Evolutionary conservation across 2,888 invertebrate species (phyloP).

Genomic region (Thera obeliscata): DNA sequence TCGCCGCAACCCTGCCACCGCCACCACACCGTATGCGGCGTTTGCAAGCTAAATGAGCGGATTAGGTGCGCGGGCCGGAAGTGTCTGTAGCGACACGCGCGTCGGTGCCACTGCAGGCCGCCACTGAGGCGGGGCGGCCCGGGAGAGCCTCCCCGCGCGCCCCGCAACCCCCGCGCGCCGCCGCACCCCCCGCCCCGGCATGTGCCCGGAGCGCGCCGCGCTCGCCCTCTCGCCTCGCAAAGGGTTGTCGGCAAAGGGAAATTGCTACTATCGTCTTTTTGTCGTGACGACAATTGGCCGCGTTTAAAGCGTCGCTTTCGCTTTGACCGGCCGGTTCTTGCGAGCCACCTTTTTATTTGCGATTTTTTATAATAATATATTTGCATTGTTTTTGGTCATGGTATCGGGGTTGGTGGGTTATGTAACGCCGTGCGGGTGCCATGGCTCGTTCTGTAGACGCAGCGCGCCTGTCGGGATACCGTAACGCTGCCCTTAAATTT

Average conservation of each 20-base stretch:
- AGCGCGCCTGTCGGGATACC: slow-evolving; percentile 68
- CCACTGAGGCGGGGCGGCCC: slow-evolving; percentile 84
- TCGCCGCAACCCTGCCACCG: slow-evolving; percentile 66
- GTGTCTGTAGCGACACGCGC: slow-evolving; percentile 82
- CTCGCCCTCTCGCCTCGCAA: slow-evolving; percentile 69
- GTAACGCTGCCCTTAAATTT: slow-evolving; percentile 81
- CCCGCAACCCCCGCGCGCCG: slow-evolving; percentile 47
- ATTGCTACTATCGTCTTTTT: slow-evolving; percentile 73
- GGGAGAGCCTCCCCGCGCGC: slow-evolving; percentile 70
- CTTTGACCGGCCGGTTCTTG: slow-evolving; percentile 50
- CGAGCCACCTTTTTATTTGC: slow-evolving; percentile 37
- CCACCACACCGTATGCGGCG: slow-evolving; percentile 79
- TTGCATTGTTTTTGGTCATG: slow-evolving; percentile 48
- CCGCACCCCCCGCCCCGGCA: slow-evolving; percentile 58
- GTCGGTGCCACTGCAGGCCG: slow-evolving; percentile 82
- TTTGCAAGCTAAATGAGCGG: slow-evolving; percentile 78
- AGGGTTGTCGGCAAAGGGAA: slow-evolving; percentile 80
- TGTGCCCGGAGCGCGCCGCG: slow-evolving; percentile 72
- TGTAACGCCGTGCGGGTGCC: slow-evolving; percentile 63
- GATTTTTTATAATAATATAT: slow-evolving; percentile 40
- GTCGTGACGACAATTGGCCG: slow-evolving; percentile 67
- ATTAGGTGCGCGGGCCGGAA: slow-evolving; percentile 79
- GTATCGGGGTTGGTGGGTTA: slow-evolving; percentile 54
- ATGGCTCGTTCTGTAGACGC: slow-evolving; percentile 59
- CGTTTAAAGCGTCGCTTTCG: slow-evolving; percentile 57